Percentiles rank a stretch among this genome's conserved stretches.
phyloP scores from a whole-genome alignment of 2,888 invertebrate genomes.

The Harpalus rufipes region DNA sequence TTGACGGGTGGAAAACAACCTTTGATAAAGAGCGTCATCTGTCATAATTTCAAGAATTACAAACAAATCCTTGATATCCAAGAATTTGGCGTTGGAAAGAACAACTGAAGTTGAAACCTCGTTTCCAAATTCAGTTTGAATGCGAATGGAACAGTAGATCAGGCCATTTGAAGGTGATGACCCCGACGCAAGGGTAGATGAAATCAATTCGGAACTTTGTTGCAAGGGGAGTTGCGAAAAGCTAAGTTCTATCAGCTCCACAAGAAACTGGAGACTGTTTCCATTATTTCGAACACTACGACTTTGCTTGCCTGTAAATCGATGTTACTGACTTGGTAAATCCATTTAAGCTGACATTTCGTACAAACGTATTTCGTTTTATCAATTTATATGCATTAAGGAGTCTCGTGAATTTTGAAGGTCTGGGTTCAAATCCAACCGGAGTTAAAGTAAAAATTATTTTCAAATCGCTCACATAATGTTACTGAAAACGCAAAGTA shows the following conservation, averaged over 20 bases:
- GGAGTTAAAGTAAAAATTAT: too few species aligned
- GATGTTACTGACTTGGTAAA: too few species aligned
- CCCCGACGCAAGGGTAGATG: conserved; percentile 12
- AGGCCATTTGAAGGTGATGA: conserved; percentile 16
- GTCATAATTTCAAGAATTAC: conserved; percentile 3
- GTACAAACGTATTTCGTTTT: too few species aligned
- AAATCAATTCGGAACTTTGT: conserved; percentile 26
- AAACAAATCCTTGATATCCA: background rate
- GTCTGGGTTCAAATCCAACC: too few species aligned
- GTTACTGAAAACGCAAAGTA: too few species aligned
- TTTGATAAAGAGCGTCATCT: background rate
- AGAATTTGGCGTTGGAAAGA: background rate
- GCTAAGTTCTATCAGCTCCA: conserved; percentile 16
- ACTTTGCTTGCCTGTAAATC: background rate
- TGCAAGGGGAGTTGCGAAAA: background rate
- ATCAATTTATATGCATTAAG: too few species aligned
- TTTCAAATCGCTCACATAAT: too few species aligned
- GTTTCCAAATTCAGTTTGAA: conserved; percentile 2
- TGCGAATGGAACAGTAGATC: conserved; percentile 9
- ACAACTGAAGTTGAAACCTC: background rate
- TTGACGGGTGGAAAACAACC: background rate
- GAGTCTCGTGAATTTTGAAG: too few species aligned
- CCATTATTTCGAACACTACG: background rate
- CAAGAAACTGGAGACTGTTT: background rate
- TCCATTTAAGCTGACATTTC: too few species aligned